Percentiles rank a stretch among this genome's conserved stretches.
phyloP scores from a whole-genome alignment of 92 coral and sea anemone species.

The Zoanthus solanderi region DNA sequence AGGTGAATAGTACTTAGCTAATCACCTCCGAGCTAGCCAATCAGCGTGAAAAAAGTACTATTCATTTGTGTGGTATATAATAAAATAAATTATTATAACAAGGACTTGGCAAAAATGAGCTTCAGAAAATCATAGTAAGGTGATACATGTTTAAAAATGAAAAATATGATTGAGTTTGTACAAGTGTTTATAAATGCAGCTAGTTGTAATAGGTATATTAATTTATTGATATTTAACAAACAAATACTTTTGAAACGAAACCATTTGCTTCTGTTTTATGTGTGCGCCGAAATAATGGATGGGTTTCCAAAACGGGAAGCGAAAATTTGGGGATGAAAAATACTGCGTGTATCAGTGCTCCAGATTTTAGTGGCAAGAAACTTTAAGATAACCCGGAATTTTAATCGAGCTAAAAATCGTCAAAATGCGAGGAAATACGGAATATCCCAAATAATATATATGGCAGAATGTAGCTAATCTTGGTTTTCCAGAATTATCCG shows the following conservation, averaged over 20 bases:
- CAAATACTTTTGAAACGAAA: constrained; percentile 9
- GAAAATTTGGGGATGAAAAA: neutral
- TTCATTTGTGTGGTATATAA: no score
- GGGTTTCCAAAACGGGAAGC: neutral
- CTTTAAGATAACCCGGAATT: neutral
- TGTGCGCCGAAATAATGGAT: neutral
- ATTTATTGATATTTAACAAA: neutral
- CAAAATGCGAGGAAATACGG: neutral
- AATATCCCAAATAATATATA: neutral
- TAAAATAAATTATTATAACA: no score
- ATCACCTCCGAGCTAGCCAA: no score
- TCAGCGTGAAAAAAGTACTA: no score
- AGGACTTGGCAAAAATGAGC: no score
- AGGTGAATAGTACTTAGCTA: no score
- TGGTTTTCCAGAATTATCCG: neutral
- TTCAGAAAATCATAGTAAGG: no score
- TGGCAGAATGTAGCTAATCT: constrained; percentile 10
- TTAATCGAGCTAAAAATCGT: neutral
- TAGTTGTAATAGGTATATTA: neutral
- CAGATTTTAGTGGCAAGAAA: constrained; percentile 10
- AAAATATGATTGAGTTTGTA: no score
- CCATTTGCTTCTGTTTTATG: neutral
- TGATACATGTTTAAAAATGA: no score
- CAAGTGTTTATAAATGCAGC: constrained; percentile 7
- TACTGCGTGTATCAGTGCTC: neutral